These are phyloP conservation scores for Rhamnusium bicolor DNA, from an alignment of 2,888 invertebrate species.

Conservation along the genomic window DNA sequence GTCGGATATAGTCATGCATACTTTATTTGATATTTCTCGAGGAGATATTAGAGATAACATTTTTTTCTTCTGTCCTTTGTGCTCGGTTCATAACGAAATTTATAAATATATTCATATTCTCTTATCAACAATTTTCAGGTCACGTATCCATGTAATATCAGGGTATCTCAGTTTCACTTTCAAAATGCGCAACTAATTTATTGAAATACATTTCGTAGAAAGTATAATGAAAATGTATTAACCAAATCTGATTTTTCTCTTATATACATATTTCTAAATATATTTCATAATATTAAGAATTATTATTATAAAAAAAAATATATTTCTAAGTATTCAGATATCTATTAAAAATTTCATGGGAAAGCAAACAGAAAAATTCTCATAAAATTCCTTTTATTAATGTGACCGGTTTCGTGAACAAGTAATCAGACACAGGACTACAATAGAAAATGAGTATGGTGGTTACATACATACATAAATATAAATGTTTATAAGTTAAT, in stretches of 20 bases:
- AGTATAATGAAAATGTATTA: neutral
- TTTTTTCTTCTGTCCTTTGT: neutral
- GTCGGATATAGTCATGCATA: neutral
- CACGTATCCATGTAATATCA: neutral
- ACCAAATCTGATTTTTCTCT: neutral
- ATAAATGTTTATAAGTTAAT: no score
- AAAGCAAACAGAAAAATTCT: no score
- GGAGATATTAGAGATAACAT: neutral
- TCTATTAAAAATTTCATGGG: no score
- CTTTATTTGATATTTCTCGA: neutral
- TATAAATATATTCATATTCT: neutral
- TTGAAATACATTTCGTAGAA: neutral
- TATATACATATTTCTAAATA: neutral
- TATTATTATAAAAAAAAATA: neutral
- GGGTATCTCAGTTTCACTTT: neutral
- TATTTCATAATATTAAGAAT: neutral
- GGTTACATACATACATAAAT: no score
- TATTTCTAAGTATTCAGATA: no score
- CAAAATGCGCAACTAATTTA: neutral
- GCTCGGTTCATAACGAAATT: neutral
- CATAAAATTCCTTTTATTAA: no score
- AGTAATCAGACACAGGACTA: no score
- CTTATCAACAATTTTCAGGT: neutral
- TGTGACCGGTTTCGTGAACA: no score
- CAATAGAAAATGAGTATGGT: no score